Conservation (phyloP, 2,797 vertebrate genomes). For the Rhinogobio ventralis region DNA sequence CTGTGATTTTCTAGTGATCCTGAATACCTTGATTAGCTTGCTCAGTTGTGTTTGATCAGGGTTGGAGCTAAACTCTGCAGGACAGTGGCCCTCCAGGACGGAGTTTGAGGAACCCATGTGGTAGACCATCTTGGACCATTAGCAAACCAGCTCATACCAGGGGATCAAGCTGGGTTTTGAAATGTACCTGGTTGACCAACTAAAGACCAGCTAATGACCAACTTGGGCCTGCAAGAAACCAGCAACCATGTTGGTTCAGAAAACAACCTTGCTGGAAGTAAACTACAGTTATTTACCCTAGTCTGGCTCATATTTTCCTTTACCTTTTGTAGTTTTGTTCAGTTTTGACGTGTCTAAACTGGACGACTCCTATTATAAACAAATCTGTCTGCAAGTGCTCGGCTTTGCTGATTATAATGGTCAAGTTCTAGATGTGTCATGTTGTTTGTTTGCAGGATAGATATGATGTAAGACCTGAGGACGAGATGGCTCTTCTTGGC, state of each 20-base stretch:
- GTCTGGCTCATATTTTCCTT: neutral
- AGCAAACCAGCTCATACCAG: neutral
- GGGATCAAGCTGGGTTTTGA: neutral
- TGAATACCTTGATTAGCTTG: too few relatives aligned
- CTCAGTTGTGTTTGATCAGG: too few relatives aligned
- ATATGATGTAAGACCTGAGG: neutral
- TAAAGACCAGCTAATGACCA: neutral
- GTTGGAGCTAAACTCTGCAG: too few relatives aligned
- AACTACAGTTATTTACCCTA: neutral
- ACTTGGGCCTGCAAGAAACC: neutral
- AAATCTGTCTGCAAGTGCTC: conserved; percentile 3
- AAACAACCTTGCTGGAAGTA: neutral
- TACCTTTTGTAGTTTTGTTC: neutral
- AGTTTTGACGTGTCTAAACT: neutral
- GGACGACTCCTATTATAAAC: neutral
- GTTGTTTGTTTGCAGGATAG: neutral
- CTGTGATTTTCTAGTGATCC: too few relatives aligned
- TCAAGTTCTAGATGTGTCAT: neutral
- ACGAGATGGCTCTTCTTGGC: neutral
- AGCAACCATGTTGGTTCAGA: neutral
- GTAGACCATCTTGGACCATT: neutral
- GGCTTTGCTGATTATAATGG: neutral
- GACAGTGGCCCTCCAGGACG: too few relatives aligned
- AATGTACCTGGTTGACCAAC: neutral
- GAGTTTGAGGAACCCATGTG: too few relatives aligned